Evolutionary conservation across 2,888 invertebrate species (phyloP), one percentile per base, ranked within the genome.

Genomic region (Ennomos fuscantarius): DNA sequence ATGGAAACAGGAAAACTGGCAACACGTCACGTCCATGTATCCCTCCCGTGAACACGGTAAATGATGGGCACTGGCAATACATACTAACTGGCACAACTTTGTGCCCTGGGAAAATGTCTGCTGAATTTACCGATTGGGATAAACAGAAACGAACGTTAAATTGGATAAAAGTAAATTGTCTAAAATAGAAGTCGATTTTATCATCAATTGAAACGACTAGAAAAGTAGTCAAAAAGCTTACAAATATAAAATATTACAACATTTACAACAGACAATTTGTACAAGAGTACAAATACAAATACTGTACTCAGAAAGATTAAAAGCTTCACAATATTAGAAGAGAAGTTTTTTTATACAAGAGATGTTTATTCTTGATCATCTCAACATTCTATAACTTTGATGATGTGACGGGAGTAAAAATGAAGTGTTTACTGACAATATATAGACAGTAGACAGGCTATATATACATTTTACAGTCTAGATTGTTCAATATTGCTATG

Each of bases 311-410:
- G 49, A 34, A 49, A 49, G 49, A 49, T 50, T 42, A 39, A 50
- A 42, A 50, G 50, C 42, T 35, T 1, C 31, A 24, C 35, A 35
- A n/a, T n/a, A n/a, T n/a, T n/a, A n/a, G n/a, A n/a, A n/a, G n/a
- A n/a, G n/a, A n/a, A 50, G 11, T 31, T 15, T 33, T 11, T 40
- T 9, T n/a, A 41, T 11, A 2, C 24, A 50, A 42, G 42, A 42
- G 34, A 42, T 42, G 50, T 50, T 50, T 42, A 50, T 41, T 47
- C 47, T 3, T 9, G 34, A 8, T 40, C 31, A 12, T 34, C 31
- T 42, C 41, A 50, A 50, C 50, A 50, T 42, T 50, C 3, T 8
- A 24, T 12, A 50, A 42, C 50, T 42, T 50, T 50, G 50, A n/a
- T 50, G 50, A 42, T 50, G 50, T 50, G 42, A 35, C 35, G 35